Evolutionary conservation across 37 sponge, comb jelly and placozoan species (phyloP).

Genomic region (Hexactinellida sp.): DNA sequence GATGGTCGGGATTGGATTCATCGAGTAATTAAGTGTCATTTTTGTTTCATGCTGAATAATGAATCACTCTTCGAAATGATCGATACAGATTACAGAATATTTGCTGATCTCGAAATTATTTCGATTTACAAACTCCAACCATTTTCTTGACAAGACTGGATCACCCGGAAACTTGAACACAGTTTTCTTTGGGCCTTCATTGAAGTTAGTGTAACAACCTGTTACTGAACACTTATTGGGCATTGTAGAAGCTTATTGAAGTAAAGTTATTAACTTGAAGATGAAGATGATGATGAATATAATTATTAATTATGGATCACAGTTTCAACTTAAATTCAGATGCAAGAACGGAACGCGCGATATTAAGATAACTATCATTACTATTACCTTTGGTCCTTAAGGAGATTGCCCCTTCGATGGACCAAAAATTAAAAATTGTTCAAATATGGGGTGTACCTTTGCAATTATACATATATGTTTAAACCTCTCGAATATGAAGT

Average conservation of each 20-base stretch:
- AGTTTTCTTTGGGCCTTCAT: constrained; percentile 9
- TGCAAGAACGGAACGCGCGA: no score
- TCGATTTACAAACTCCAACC: constrained; percentile 14
- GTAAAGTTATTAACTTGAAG: no score
- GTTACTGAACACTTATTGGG: constrained; percentile 14
- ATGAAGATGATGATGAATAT: no score
- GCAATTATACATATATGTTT: no score
- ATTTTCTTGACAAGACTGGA: background rate
- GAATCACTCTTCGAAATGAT: constrained; percentile 8
- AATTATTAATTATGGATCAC: no score
- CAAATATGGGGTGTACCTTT: no score
- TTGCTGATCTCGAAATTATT: background rate
- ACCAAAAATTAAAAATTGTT: no score
- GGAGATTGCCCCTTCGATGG: no score
- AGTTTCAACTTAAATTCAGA: no score
- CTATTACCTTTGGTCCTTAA: no score
- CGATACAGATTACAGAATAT: constrained; percentile 9
- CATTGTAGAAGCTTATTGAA: background rate
- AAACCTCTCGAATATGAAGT: no score
- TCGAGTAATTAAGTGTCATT: background rate
- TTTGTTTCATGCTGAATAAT: constrained; percentile 14
- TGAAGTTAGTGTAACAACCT: constrained; percentile 5
- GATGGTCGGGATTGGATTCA: background rate
- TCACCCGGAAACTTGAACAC: constrained; percentile 11
- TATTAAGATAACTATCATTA: no score